phyloP scores from a whole-genome alignment of 2,797 vertebrate genomes.

The Odontamblyopus lacepedii region DNA sequence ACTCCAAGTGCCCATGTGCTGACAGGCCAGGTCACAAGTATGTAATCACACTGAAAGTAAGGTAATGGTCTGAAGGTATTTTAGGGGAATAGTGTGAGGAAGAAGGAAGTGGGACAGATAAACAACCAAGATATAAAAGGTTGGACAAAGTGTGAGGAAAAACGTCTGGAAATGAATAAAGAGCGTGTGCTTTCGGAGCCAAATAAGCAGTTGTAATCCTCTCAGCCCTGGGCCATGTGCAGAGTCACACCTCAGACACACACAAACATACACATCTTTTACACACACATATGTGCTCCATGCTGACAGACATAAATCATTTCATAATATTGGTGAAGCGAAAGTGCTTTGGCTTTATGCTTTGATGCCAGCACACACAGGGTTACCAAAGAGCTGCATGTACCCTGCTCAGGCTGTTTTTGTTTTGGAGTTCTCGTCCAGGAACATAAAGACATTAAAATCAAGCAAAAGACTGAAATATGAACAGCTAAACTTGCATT shows the following conservation, averaged over 20 bases:
- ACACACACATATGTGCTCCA: background rate
- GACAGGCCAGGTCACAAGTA: background rate
- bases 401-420: slow-evolving; percentile 20
- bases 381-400: slow-evolving; percentile 43
- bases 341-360: slow-evolving; percentile 3
- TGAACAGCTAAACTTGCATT: background rate
- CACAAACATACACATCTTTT: slow-evolving; percentile 9
- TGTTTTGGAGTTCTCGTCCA: slow-evolving; percentile 4
- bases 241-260: slow-evolving; percentile 24
- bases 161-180: slow-evolving; percentile 24
- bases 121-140: slow-evolving; percentile 2
- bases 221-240: slow-evolving; percentile 40
- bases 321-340: slow-evolving; percentile 3
- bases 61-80: background rate
- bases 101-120: background rate
- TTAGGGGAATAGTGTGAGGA: slow-evolving; percentile 8
- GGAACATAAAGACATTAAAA: background rate
- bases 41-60: slow-evolving; percentile 10
- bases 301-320: background rate
- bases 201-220: slow-evolving; percentile 57
- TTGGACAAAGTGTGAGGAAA: background rate
- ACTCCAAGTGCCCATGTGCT: slow-evolving; percentile 11
- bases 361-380: slow-evolving; percentile 8
- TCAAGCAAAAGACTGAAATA: background rate
- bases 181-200: slow-evolving; percentile 51